A percentile compares a stretch with the other conserved stretches of the same genome.
Conservation (phyloP, 2,797 vertebrate genomes). For the Arrhamphus sclerolepis region DNA sequence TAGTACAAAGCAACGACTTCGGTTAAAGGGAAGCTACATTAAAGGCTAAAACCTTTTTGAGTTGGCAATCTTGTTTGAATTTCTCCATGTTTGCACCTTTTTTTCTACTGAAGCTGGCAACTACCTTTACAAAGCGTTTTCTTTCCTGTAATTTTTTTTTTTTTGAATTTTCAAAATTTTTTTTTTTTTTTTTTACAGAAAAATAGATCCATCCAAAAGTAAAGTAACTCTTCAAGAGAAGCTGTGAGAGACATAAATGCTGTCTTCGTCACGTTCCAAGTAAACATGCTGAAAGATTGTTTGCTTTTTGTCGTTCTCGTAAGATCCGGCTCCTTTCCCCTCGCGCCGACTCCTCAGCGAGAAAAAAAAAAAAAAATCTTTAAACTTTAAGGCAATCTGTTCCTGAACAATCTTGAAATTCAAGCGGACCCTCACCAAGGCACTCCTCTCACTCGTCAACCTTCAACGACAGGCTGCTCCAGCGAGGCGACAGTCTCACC, state of each 20-base stretch:
- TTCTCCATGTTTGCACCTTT: slow-evolving; percentile 54
- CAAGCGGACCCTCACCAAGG: slow-evolving; percentile 76
- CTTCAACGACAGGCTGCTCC: slow-evolving; percentile 51
- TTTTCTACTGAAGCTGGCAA: slow-evolving; percentile 70
- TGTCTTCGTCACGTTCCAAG: slow-evolving; percentile 67
- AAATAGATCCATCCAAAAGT: slow-evolving; percentile 81
- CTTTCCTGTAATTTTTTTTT: slow-evolving; percentile 10
- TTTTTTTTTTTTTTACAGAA: slow-evolving; percentile 67
- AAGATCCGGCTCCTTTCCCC: slow-evolving; percentile 17
- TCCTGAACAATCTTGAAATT: slow-evolving; percentile 79
- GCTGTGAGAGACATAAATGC: slow-evolving; percentile 65
- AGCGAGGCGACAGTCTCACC: slow-evolving; percentile 49
- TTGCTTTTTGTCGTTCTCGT: slow-evolving; percentile 52
- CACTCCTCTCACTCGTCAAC: slow-evolving; percentile 74
- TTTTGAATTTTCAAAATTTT: slow-evolving; percentile 6
- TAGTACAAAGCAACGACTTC: slow-evolving; percentile 59
- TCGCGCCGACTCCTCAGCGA: slow-evolving; percentile 22
- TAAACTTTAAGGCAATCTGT: slow-evolving; percentile 80
- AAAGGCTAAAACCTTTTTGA: slow-evolving; percentile 65
- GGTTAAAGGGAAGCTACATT: slow-evolving; percentile 79
- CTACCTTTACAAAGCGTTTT: slow-evolving; percentile 68
- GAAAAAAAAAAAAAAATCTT: slow-evolving; percentile 35
- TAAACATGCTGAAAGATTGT: slow-evolving; percentile 83
- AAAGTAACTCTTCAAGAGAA: slow-evolving; percentile 74
- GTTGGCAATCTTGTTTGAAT: slow-evolving; percentile 39